A percentile compares a stretch with the other conserved stretches of the same genome.
Evolutionary conservation across 2,888 invertebrate genomes (phyloP).

Genomic region (Megaustenia siamemsis): DNA sequence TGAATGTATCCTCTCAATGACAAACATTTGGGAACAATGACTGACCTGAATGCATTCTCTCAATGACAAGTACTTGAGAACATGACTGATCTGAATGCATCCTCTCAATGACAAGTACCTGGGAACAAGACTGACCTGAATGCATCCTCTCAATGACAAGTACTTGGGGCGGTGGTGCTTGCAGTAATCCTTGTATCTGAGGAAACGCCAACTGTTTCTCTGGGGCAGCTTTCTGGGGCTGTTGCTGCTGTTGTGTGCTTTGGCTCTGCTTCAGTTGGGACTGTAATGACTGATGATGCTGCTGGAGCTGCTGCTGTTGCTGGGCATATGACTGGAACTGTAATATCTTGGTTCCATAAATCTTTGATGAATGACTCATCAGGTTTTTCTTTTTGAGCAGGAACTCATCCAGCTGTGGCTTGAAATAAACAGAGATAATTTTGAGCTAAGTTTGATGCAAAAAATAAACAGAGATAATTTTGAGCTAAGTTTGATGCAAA

Average conservation of each 20-base stretch:
- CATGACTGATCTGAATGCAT: too few species aligned
- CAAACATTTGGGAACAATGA: too few species aligned
- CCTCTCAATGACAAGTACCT: not conserved
- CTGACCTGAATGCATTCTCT: constrained; percentile 90
- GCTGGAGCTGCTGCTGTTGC: constrained; percentile 25
- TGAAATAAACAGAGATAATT: not conserved
- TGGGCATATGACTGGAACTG: constrained; percentile 1
- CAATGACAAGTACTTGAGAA: constrained; percentile 88
- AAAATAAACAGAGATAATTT: too few species aligned
- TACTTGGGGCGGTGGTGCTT: constrained; percentile 87
- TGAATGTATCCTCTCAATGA: too few species aligned
- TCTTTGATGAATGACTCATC: constrained; percentile 38
- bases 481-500: too few species aligned
- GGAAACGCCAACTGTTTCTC: constrained; percentile 64
- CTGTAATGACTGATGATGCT: not conserved
- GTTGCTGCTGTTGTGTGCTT: constrained; percentile 15
- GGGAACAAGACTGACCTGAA: constrained; percentile 81
- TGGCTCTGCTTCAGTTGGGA: not conserved
- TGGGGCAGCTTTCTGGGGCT: constrained; percentile 34
- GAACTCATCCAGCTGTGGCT: constrained; percentile 41
- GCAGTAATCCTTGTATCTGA: constrained; percentile 86
- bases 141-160: constrained; percentile 95
- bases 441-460: too few species aligned
- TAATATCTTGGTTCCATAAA: constrained; percentile 50
- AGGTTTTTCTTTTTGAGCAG: constrained; percentile 42